These are phyloP conservation scores for Syrrhaptes paradoxus DNA, from an alignment of 2,113 vertebrate genomes.

Conservation along the genomic window DNA sequence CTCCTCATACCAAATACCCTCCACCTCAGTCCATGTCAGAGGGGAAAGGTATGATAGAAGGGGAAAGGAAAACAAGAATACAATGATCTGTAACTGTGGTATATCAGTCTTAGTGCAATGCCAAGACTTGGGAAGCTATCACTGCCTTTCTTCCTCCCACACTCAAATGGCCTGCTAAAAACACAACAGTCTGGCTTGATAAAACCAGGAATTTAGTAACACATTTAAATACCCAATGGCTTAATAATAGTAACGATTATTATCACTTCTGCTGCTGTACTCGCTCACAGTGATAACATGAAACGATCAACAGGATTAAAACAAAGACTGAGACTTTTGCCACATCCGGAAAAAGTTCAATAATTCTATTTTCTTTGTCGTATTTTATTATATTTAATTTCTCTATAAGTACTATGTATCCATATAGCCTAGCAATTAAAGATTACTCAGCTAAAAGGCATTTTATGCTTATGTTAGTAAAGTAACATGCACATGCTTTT, in stretches of 20 bases:
- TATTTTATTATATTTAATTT: not conserved
- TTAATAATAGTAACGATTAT: not conserved
- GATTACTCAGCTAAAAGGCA: not conserved
- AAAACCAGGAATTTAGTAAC: not conserved
- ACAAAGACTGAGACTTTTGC: not conserved
- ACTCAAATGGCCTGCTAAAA: not conserved
- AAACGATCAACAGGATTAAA: not conserved
- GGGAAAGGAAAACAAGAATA: not conserved
- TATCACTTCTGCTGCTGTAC: not conserved
- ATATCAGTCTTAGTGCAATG: not conserved
- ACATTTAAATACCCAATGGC: not conserved
- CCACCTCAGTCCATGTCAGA: not conserved
- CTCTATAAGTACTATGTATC: not conserved
- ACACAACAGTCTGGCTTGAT: not conserved
- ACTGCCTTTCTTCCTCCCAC: not conserved
- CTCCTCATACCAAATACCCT: not conserved
- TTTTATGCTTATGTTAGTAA: not conserved
- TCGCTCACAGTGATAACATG: not conserved
- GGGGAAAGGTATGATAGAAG: not conserved
- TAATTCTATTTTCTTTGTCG: not conserved
- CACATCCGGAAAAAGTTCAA: not conserved
- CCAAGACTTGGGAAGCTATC: not conserved
- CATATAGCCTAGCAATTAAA: not conserved
- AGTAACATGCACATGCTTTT: not conserved
- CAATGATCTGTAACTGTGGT: not conserved